Base-by-base conservation (phyloP, 2,797 vertebrate genomes). In the Parambassis ranga region DNA sequence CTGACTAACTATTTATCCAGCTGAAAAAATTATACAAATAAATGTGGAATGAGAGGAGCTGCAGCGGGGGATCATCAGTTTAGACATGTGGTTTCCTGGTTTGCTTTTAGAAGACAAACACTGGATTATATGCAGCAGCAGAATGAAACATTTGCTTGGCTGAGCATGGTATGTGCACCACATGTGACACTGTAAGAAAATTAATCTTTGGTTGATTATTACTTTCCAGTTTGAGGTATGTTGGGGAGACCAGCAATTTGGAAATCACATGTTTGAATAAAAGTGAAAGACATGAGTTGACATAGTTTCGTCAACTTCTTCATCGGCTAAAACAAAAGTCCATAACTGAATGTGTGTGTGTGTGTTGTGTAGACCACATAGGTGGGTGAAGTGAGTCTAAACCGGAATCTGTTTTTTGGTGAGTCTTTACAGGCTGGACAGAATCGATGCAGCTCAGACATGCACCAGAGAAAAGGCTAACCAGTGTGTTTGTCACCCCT, bases 401-500 rank as follows among this genome's bases (percentile, higher is more conserved):
- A 31, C 60, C 46, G 55, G 13, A 53, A 48, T 20, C 30, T n/a
- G n/a, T n/a, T n/a, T n/a, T n/a, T n/a, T n/a, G n/a, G 15, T 24
- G 32, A 41, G 47, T 42, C 0, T 3, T 35, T 59, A 24, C 33
- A 33, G 49, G 35, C 22, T 49, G 32, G 18, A 43, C 33, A 43
- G 68, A 74, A 55, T 30, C 9, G 5, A 24, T 16, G 23, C 10
- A 42, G 47, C 50, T 43, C 31, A 4, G 69, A 52, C 28, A 42
- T 41, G 32, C 24, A 58, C 11, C 2, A 22, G 11, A 49, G 67
- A 50, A 37, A 52, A 71, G 41, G 22, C 41, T 20, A 24, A 38
- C 64, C 44, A 58, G 55, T 60, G 41, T 42, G 37, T 51, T 57
- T 3, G 7, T 62, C 55, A 85, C 84, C 67, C 67, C 67, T 76